phyloP scores from a whole-genome alignment of 2,888 invertebrate genomes.

The Antheraea assamensis region DNA sequence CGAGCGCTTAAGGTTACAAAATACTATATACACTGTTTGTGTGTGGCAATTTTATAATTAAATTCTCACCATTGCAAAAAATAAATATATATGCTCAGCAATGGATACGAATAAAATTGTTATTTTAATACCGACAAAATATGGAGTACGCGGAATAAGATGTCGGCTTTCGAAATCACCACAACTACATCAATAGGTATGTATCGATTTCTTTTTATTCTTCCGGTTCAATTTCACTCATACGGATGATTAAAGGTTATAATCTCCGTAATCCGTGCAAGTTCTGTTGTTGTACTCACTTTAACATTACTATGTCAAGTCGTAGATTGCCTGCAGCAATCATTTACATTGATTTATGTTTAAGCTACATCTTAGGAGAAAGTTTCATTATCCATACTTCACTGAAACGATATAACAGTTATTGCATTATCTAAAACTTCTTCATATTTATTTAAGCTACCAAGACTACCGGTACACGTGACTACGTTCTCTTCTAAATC shows the following conservation, averaged over 20 bases:
- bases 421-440: neutral
- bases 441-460: neutral
- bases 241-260: constrained; percentile 50
- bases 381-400: constrained; percentile 62
- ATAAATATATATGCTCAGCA: constrained; percentile 19
- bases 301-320: constrained; percentile 25
- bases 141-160: constrained; percentile 39
- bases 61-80: constrained; percentile 25
- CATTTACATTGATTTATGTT: constrained; percentile 59
- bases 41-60: constrained; percentile 9
- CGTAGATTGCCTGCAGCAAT: constrained; percentile 47
- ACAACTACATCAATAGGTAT: constrained; percentile 49
- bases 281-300: constrained; percentile 41
- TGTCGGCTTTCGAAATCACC: constrained; percentile 54
- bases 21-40: neutral
- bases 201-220: constrained; percentile 67
- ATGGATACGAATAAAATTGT: constrained; percentile 39
- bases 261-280: constrained; percentile 39
- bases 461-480: too few species aligned
- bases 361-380: constrained; percentile 57
- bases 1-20: neutral
- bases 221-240: constrained; percentile 68
- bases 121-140: constrained; percentile 42
- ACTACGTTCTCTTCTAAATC: too few species aligned
- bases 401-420: constrained; percentile 37